Conservation (phyloP, 1,140 invertebrate species). For the Drosophila rhopaloa region DNA sequence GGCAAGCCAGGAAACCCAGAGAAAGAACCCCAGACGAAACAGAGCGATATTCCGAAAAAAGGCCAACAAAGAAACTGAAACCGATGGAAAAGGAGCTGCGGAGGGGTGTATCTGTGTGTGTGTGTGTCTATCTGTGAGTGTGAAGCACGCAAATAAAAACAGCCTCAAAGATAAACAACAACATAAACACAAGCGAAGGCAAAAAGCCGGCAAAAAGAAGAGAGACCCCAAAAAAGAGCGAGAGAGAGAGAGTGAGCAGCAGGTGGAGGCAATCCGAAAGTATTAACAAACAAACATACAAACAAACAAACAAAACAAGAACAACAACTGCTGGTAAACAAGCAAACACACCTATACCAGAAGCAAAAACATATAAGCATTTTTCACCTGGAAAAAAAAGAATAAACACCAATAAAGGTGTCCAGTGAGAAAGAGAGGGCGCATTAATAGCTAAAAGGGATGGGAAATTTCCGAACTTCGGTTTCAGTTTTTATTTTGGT, state of each 20-base stretch:
- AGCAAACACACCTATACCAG: slow-evolving; percentile 27
- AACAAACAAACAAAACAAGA: slow-evolving; percentile 17
- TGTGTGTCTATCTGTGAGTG: slow-evolving; percentile 28
- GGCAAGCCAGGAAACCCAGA: background rate
- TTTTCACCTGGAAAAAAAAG: slow-evolving; percentile 41
- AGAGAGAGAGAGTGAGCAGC: slow-evolving; percentile 22
- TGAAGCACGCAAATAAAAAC: slow-evolving; percentile 67
- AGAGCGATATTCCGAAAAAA: slow-evolving; percentile 33
- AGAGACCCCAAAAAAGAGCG: background rate
- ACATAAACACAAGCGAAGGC: slow-evolving; percentile 37
- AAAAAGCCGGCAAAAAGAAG: slow-evolving; percentile 40
- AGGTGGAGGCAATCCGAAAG: slow-evolving; percentile 50
- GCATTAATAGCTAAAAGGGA: background rate
- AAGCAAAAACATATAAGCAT: slow-evolving; percentile 5
- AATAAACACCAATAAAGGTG: slow-evolving; percentile 15
- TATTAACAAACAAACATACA: slow-evolving; percentile 72
- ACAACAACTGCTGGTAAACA: slow-evolving; percentile 40
- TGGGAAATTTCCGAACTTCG: slow-evolving; percentile 12
- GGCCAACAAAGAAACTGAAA: slow-evolving; percentile 47
- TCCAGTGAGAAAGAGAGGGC: slow-evolving; percentile 21
- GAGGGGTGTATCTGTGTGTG: slow-evolving; percentile 31
- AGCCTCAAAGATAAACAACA: slow-evolving; percentile 77
- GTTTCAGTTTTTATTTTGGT: no score
- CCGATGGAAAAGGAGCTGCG: slow-evolving; percentile 45
- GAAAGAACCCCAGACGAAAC: slow-evolving; percentile 19